Percentiles rank a stretch among this genome's conserved stretches.
Conservation (phyloP, 2,113 vertebrate species). For the Rattus rattus region DNA sequence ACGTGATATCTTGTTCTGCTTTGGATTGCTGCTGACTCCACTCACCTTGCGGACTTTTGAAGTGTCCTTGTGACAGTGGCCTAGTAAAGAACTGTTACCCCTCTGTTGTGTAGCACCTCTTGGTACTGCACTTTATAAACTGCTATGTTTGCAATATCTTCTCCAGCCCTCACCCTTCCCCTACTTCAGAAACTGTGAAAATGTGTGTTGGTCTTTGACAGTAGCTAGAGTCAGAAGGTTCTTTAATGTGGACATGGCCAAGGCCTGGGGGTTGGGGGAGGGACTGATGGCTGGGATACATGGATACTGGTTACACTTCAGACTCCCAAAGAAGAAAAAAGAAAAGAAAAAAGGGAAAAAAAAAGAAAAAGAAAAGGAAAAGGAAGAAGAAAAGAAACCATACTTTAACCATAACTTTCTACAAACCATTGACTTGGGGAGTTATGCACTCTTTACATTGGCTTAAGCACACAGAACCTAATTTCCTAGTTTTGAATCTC, state of each 20-base stretch:
- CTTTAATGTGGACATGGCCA: neutral
- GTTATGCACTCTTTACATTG: neutral
- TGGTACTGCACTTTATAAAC: conserved; percentile 52
- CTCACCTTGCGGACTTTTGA: conserved; percentile 57
- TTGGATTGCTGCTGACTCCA: conserved; percentile 59
- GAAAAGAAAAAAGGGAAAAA: neutral
- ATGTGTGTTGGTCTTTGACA: neutral
- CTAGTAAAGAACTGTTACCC: neutral
- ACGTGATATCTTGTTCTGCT: conserved; percentile 72
- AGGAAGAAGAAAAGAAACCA: neutral
- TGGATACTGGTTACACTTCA: neutral
- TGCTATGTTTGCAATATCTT: neutral
- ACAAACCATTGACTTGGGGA: neutral
- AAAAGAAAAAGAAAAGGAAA: too few relatives aligned
- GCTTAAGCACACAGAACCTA: neutral
- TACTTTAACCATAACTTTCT: neutral
- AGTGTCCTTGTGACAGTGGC: conserved; percentile 62
- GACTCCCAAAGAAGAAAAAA: neutral
- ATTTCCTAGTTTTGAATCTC: neutral
- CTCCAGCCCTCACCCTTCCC: neutral
- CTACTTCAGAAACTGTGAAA: neutral
- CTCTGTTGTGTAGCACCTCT: neutral
- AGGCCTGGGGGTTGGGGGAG: neutral
- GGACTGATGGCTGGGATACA: neutral
- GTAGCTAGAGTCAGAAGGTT: neutral